Conservation (phyloP, 2,888 invertebrate species). For the Drosophila macrospina region DNA sequence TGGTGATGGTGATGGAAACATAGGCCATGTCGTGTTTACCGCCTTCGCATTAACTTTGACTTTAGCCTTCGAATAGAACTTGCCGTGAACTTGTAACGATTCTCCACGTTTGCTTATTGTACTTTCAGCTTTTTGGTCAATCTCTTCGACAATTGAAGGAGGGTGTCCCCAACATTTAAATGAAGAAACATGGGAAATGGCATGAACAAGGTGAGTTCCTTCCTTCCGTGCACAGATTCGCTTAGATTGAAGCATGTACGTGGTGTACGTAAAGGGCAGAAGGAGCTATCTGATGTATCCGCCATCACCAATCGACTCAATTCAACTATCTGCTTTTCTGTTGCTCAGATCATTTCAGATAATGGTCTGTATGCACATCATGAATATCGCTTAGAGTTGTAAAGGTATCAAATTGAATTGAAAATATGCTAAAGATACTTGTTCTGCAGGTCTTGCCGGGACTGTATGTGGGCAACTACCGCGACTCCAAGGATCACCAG, state of each 20-base stretch:
- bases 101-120: constrained; percentile 28
- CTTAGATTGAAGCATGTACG: too few relatives aligned
- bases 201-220: constrained; percentile 92
- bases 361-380: too few relatives aligned
- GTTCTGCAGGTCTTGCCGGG: constrained; percentile 95
- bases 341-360: too few relatives aligned
- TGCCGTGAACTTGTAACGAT: constrained; percentile 52
- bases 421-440: too few relatives aligned
- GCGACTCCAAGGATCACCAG: constrained; percentile 96
- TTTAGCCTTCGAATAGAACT: constrained; percentile 39
- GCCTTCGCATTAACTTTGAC: constrained; percentile 40
- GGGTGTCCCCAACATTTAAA: constrained; percentile 74
- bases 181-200: constrained; percentile 92
- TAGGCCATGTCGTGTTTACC: constrained; percentile 9
- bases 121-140: constrained; percentile 54
- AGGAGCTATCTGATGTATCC: too few relatives aligned
- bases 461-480: constrained; percentile 97
- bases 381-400: too few relatives aligned
- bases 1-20: not conserved
- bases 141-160: constrained; percentile 61
- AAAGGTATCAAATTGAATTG: too few relatives aligned
- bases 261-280: too few relatives aligned
- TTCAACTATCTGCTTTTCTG: too few relatives aligned
- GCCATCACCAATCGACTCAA: too few relatives aligned
- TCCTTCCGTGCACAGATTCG: not conserved